Evolutionary conservation across 2,113 vertebrate genomes (phyloP).

Genomic region (Gopherus evgoodei): DNA sequence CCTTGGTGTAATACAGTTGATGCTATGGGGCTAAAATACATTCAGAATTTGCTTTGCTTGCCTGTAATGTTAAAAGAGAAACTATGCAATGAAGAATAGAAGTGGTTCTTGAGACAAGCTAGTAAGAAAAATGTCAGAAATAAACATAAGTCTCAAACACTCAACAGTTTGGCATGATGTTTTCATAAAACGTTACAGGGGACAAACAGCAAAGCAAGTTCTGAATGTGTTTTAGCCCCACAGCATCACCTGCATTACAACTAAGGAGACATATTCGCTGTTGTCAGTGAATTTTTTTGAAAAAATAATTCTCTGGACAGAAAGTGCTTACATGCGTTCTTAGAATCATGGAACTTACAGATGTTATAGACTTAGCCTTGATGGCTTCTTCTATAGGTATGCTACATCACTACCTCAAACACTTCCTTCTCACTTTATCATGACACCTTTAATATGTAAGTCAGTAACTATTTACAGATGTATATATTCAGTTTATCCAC

Average conservation of each 20-base stretch:
- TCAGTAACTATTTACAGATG: neutral
- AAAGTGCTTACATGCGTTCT: neutral
- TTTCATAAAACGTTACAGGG: neutral
- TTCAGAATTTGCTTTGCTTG: too few species aligned
- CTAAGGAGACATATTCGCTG: neutral
- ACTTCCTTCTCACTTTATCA: neutral
- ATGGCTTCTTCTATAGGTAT: neutral
- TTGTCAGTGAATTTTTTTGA: neutral
- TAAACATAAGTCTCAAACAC: neutral
- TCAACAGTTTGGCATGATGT: neutral
- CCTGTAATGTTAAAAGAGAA: neutral
- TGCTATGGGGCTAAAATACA: neutral
- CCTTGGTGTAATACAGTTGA: neutral
- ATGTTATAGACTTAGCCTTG: neutral
- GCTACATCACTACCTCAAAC: neutral
- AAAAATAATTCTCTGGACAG: neutral
- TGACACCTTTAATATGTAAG: neutral
- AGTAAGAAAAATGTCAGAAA: neutral
- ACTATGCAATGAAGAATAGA: neutral
- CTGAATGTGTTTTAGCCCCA: neutral
- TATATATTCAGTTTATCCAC: neutral
- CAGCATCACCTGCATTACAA: neutral
- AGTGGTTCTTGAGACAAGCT: neutral
- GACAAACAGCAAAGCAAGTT: neutral
- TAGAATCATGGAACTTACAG: neutral